Base-by-base conservation (phyloP, 2,888 invertebrate species). In the Eumerus sabulonum region DNA sequence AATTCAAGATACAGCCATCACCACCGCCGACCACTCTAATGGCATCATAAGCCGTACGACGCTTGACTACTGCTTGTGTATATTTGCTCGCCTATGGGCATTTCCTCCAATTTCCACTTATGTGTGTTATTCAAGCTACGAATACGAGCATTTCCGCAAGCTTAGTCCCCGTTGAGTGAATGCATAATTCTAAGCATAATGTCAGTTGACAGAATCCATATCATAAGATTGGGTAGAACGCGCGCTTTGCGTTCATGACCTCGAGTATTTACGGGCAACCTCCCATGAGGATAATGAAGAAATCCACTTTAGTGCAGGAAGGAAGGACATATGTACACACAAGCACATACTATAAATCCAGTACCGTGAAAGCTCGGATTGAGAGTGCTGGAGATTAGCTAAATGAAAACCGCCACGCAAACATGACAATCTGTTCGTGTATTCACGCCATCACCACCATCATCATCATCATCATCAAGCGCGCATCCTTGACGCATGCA, bases 231-330 rank as follows among this genome's bases (percentile, higher is more conserved):
- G 40, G 12, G 9, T 40, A 40, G 12, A n/a, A 11, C 40, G 40
- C 36, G 7, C 19, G 19, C 18, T 27, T 27, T 27, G 67, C 47
- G 66, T 53, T 57, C 62, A 72, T 56, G 71, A 66, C 64, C 71
- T 71, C 66, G 64, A 64, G 71, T 66, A 59, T 60, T 68, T 45
- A 60, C 59, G 51, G 68, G 53, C 53, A 40, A 11, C 16, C n/a
- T 17, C 66, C 44, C 71, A 60, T 56, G 60, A n/a, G 62, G 57
- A 47, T 73, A 73, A 77, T 73, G 77, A 73, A 77, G 67, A 67
- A 73, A 77, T 77, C 73, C 67, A 77, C 77, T 77, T 77, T 13
- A 53, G 36, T 59, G 54, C 67, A 77, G 77, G 77, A 77, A 77
- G 77, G 73, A 77, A 77, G 47, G 27, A 27, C 27, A 27, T 27